Base-by-base conservation (phyloP, 2,888 invertebrate species). In the Eumacrocentrus americanus region DNA sequence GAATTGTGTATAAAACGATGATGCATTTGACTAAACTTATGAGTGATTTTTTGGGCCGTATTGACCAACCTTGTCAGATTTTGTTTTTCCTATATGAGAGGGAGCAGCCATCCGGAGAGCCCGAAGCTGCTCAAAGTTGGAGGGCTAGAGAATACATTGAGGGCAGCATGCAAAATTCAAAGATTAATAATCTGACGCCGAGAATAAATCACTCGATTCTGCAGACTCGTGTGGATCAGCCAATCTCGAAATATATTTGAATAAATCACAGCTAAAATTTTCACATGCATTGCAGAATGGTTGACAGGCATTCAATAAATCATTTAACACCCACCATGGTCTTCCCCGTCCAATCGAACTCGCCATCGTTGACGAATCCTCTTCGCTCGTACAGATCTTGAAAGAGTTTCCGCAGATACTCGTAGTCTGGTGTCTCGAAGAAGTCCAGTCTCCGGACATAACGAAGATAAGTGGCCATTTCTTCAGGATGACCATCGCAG, bases 401-500 rank as follows among this genome's bases (percentile, higher is more conserved):
- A 86, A 98, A 98, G 83, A 97, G 89, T 82, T 94, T 94, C 78
- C 96, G 88, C 83, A 98, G 88, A 86, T 98, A 98, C 84, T 98
- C 97, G 86, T 99, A 99, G 86, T 99, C 98, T 62, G 99, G 99
- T 71, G 96, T 95, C 87, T 99, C 99, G 86, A 98, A 99, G 87
- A 99, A 99, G 85, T 99, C 99, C 82, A 99, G 86, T 81, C 96
- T 89, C 74, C 92, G 88, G 64, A 99, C 98, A 85, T 99, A 99
- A 78, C 97, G 91, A 74, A 99, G 87, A 84, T 99, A 99, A 80
- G 94, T 95, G 68, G 97, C 94, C 88, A 99, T 91, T 85, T 99
- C 98, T 82, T 98, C 98, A 77, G 92, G 89, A 85, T 92, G 91
- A 64, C 91, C 90, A 75, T 92, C 91, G 83, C 92, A 92, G 67